Conservation (phyloP, 2,113 vertebrate species). For the Brachypteracias leptosomus region DNA sequence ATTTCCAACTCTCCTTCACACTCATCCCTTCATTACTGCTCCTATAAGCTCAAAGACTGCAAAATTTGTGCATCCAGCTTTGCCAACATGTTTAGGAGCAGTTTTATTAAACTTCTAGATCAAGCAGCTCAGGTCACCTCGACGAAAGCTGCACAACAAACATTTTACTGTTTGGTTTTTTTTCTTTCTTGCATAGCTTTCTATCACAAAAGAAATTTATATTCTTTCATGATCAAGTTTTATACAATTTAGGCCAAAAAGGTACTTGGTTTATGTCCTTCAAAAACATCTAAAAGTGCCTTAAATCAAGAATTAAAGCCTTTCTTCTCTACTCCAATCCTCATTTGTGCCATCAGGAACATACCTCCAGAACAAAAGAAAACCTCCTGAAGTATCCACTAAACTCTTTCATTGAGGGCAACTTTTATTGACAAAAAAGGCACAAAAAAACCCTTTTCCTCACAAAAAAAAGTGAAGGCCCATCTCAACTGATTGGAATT, state of each 20-base stretch:
- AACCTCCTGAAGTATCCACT: not conserved
- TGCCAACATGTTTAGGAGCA: not conserved
- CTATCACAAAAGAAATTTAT: not conserved
- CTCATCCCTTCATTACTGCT: not conserved
- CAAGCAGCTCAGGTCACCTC: not conserved
- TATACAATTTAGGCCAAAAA: not conserved
- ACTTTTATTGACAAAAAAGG: not conserved
- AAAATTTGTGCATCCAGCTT: rapidly evolving
- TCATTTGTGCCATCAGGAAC: not conserved
- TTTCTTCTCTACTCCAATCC: not conserved
- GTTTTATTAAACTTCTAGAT: not conserved
- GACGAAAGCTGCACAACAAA: not conserved
- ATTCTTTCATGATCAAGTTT: not conserved
- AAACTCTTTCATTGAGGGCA: not conserved
- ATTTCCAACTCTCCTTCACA: not conserved
- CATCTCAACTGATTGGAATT: slow-evolving; percentile 64
- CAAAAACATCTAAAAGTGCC: not conserved
- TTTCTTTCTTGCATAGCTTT: no score
- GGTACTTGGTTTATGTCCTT: not conserved
- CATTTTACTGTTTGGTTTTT: no score
- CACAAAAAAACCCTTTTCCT: no score
- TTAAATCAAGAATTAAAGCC: not conserved
- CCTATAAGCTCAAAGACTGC: not conserved
- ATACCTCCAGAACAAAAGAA: not conserved
- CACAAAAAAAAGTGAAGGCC: no score